Evolutionary conservation across 2,797 vertebrate species (phyloP), one percentile per base, ranked within the genome.

Genomic region (Hephaestus fuliginosus): DNA sequence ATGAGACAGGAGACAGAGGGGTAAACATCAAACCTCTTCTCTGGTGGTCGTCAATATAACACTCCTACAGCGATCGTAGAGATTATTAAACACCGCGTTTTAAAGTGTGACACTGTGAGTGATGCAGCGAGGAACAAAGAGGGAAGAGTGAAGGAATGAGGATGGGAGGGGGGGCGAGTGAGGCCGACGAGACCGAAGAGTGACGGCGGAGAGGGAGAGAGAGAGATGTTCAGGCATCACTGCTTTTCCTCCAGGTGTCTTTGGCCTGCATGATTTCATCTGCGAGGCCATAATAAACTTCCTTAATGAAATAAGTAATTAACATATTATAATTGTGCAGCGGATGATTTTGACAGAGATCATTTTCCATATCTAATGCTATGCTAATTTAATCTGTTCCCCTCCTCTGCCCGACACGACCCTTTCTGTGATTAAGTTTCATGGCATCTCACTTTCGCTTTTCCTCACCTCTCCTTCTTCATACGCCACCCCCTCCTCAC

Each of bases 261-360:
- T 96, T 90, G 95, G 96, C 95, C 95, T 96, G 97, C 96, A 94
- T 96, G 96, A 97, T 97, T 97, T 97, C 97, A 97, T 97, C 97
- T 96, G 95, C 95, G 95, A 96, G 89, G 96, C 98, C 97, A 97
- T 97, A 97, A 98, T 98, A 98, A 98, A 97, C 97, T 97, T 97
- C 96, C 97, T 98, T 98, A 98, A 99, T 98, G 97, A 98, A 99
- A 99, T 97, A 98, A 93, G 95, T 99, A 99, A 98, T 99, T 99
- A 99, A 99, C 97, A 99, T 99, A 99, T 99, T 99, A 98, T 99
- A 99, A 99, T 98, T 98, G 98, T 98, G 97, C 97, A 95, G 97
- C 95, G 96, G 98, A 98, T 98, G 97, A 98, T 98, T 99, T 97
- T 99, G 98, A 98, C 98, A 99, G 98, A 98, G 97, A 98, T 98